These are phyloP conservation scores for Celastrina argiolus DNA, from an alignment of 2,888 invertebrate species.

Conservation along the genomic window DNA sequence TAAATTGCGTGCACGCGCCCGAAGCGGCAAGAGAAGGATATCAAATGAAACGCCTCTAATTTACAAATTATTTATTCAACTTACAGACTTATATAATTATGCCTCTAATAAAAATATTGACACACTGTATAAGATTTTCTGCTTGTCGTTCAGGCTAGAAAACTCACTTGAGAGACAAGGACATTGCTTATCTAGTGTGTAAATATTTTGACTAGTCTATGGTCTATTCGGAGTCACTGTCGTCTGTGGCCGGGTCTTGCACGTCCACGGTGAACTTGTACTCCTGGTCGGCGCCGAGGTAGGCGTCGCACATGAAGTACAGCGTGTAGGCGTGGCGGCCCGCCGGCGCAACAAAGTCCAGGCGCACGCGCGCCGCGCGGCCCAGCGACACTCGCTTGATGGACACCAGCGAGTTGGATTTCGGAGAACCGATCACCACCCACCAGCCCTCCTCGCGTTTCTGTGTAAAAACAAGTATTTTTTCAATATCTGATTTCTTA, in stretches of 20 bases:
- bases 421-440: constrained; percentile 99
- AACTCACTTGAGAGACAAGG: too few relatives aligned
- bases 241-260: constrained; percentile 67
- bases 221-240: constrained; percentile 40
- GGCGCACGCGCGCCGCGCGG: constrained; percentile 89
- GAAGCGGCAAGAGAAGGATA: too few relatives aligned
- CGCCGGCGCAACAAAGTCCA: constrained; percentile 95
- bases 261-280: constrained; percentile 94
- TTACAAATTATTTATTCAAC: too few relatives aligned
- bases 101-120: too few relatives aligned
- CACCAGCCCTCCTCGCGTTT: constrained; percentile 97
- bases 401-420: constrained; percentile 94
- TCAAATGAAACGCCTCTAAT: too few relatives aligned
- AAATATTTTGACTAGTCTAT: too few relatives aligned
- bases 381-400: constrained; percentile 98
- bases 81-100: too few relatives aligned
- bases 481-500: too few relatives aligned
- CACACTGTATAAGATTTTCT: too few relatives aligned
- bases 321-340: constrained; percentile 94
- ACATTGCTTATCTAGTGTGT: too few relatives aligned
- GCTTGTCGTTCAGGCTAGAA: too few relatives aligned
- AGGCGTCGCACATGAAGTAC: constrained; percentile 99
- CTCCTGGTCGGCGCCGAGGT: constrained; percentile 99
- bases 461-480: constrained; percentile 48
- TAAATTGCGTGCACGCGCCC: too few relatives aligned